Evolutionary conservation across 2,113 vertebrate species (phyloP), one percentile per base, ranked within the genome.

Genomic region (Chamaea fasciata): DNA sequence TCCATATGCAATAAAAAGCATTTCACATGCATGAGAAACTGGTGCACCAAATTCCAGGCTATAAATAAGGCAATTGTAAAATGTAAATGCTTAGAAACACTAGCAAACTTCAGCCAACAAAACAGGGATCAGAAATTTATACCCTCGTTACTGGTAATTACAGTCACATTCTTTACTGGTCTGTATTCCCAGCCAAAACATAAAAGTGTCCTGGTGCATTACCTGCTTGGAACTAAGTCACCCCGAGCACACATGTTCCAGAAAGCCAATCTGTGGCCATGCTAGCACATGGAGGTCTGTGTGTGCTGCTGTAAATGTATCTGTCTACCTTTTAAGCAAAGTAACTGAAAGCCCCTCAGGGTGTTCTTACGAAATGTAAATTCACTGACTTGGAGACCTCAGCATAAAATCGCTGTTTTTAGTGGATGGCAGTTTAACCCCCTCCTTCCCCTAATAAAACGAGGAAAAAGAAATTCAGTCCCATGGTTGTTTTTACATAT

Each of bases 341-440:
- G 89, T 94, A 96, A 87, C 90, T 94, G 85, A 96, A 97, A 97
- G 76, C 83, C 85, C 96, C 93, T 95, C 44, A 79, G 96, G 95
- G 89, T 92, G 63, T 97, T 97, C 95, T 97, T 96, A 94, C 46
- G 44, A 97, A 97, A 96, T 97, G 94, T 96, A 97, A 97, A 97
- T 97, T 97, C 83, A 75, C 92, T 92, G 95, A 96, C 84, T 92
- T 91, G 70, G 95, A 98, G 86, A 97, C 89, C 79, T 98, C 93
- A 87, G 95, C 80, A 96, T 95, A 94, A 97, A 97, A 96, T 85
- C 26, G 0, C n/a, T 53, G 70, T 93, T 95, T 96, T 97, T 93
- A 78, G 65, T 52, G 85, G 39, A 67, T 95, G 81, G 47, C 39
- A 83, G 67, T 75, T 97, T 98, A 97, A 97, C 95, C 83, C 94